Conservation (phyloP, 2,888 invertebrate genomes). For the Acholoe squamosa region DNA sequence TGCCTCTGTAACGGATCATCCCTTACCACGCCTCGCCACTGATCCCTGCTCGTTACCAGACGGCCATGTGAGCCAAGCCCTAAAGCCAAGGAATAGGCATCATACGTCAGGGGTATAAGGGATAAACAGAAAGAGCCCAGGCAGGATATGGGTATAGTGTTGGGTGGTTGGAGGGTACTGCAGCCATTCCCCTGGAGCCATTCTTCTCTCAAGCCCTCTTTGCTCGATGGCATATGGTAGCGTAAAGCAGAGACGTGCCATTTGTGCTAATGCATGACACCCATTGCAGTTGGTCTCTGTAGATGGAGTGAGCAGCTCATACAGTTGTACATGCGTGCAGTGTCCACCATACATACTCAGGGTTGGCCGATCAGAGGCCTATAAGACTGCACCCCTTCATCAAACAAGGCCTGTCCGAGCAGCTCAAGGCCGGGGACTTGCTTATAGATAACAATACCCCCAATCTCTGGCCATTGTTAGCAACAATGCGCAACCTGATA, state of each 20-base stretch:
- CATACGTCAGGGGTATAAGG: background rate
- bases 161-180: background rate
- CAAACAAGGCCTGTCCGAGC: background rate
- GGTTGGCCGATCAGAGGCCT: background rate
- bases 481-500: background rate
- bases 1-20: too few species aligned
- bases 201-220: background rate
- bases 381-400: background rate
- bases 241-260: constrained; percentile 22
- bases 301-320: background rate
- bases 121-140: too few species aligned
- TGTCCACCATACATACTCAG: background rate
- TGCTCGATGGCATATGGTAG: background rate
- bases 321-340: background rate
- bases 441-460: background rate
- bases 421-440: background rate
- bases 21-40: too few species aligned
- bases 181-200: background rate
- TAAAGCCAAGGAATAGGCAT: background rate
- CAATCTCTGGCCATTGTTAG: constrained; percentile 33
- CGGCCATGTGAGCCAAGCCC: too few species aligned
- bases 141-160: background rate
- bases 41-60: too few species aligned
- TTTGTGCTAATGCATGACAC: constrained; percentile 28
- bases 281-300: background rate